These are phyloP conservation scores for Steinernema hermaphroditum DNA, from an alignment of 2,888 invertebrate species.

Conservation along the genomic window DNA sequence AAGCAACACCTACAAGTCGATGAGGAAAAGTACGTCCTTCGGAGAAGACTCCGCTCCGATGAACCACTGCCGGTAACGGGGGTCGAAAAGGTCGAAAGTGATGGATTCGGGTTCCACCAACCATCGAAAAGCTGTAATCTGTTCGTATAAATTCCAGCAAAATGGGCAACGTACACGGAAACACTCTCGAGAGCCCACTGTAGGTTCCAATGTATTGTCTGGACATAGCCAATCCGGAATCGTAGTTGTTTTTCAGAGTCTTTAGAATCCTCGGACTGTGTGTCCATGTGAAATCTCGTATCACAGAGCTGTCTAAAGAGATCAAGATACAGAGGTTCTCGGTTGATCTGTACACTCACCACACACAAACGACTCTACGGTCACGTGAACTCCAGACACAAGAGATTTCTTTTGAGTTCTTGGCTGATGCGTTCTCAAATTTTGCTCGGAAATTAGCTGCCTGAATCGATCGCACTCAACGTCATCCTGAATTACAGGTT, in stretches of 20 bases:
- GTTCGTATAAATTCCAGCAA: no score
- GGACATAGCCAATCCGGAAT: constrained; percentile 41
- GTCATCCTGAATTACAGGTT: background rate
- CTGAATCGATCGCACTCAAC: constrained; percentile 4
- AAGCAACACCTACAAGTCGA: constrained; percentile 61
- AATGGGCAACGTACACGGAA: constrained; percentile 60
- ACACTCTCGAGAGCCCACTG: constrained; percentile 62
- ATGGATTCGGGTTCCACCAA: constrained; percentile 52
- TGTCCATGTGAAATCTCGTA: constrained; percentile 62
- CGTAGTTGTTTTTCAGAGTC: constrained; percentile 49
- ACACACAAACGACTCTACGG: constrained; percentile 55
- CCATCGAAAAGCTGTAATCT: constrained; percentile 57
- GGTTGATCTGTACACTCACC: constrained; percentile 39
- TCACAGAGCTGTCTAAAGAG: constrained; percentile 50
- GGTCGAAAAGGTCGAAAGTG: constrained; percentile 65
- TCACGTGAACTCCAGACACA: constrained; percentile 52
- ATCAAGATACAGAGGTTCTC: background rate
- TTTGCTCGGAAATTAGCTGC: background rate
- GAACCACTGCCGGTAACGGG: constrained; percentile 65
- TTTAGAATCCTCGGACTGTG: constrained; percentile 45
- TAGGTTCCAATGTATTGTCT: constrained; percentile 65
- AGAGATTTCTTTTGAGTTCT: constrained; percentile 22
- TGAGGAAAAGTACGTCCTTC: constrained; percentile 63
- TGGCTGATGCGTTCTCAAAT: background rate
- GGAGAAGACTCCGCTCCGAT: constrained; percentile 59